Evolutionary conservation across 2,888 invertebrate species (phyloP).

Genomic region (Zaprionus bogoriensis): DNA sequence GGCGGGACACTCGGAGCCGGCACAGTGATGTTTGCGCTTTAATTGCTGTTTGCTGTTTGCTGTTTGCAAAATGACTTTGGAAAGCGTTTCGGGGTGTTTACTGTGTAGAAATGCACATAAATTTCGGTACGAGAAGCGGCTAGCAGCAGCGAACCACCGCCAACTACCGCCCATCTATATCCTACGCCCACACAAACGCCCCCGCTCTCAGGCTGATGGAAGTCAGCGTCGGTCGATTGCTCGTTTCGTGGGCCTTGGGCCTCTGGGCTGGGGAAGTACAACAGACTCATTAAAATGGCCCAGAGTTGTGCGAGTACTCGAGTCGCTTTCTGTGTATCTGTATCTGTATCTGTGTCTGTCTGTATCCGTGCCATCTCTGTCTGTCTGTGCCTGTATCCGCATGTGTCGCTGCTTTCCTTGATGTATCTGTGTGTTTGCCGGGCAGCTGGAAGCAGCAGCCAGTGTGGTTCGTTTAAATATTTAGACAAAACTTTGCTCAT

Average conservation of each 20-base stretch:
- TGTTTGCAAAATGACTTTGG: constrained; percentile 56
- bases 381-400: constrained; percentile 7
- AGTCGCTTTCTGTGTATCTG: constrained; percentile 6
- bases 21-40: constrained; percentile 55
- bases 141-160: constrained; percentile 19
- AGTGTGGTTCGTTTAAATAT: constrained; percentile 61
- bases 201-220: constrained; percentile 31
- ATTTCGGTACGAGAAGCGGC: constrained; percentile 40
- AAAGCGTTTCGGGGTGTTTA: constrained; percentile 56
- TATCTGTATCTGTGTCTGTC: background rate
- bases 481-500: constrained; percentile 55
- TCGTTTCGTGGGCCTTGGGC: constrained; percentile 8
- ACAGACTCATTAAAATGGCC: constrained; percentile 36
- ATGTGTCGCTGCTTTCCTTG: constrained; percentile 3
- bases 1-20: background rate
- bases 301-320: constrained; percentile 18
- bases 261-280: constrained; percentile 29
- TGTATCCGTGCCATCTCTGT: background rate
- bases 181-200: constrained; percentile 20
- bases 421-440: background rate
- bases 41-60: no score
- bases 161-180: constrained; percentile 8
- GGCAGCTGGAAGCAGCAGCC: constrained; percentile 26
- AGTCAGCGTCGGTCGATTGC: constrained; percentile 23
- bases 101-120: constrained; percentile 62